Evolutionary conservation across 2,888 invertebrate genomes (phyloP), one percentile per base, ranked within the genome.

Genomic region (Emmelina monodactyla): DNA sequence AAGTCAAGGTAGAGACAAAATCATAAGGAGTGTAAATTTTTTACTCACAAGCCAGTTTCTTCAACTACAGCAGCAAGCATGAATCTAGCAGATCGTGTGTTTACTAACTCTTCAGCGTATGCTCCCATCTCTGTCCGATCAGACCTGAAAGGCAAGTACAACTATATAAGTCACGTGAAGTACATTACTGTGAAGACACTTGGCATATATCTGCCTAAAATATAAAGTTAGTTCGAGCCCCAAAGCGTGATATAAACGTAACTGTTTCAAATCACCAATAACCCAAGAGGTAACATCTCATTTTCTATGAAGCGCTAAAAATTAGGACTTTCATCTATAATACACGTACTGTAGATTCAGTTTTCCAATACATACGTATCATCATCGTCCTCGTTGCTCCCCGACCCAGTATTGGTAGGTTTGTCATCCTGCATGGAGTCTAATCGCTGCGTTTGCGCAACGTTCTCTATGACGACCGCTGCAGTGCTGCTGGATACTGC

Each of bases 51-150:
- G 47, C 91, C 89, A 44, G 91, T 89, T 73, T 92, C 93, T 64
- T 92, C 92, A 32, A 91, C 92, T 32, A 94, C 94, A 1, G 94
- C 93, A 22, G 94, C 92, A 45, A 95, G 82, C 78, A 94, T 93
- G 67, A 94, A 92, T 59, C 94, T 89, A 2, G 93, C 91, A 45
- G 92, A 92, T 64, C 90, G 89, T 51, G 93, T 91, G 71, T 93
- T 92, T 31, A 88, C 89, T 59, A 94, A 87, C 57, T 88, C 89
- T 42, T 87, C 88, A 1, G 70, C 82, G 30, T 76, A 80, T 10
- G 62, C 82, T 0, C 81, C 81, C 62, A 84, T 86, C 46, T 85
- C 85, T 37, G 85, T 83, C 37, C 63, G 63, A 30, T 61, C 66
- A 39, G 60, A 69, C 43, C 69, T 70, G 55, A 29, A 68, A 71